These are phyloP conservation scores for Agraylea sexmaculata DNA, from an alignment of 1,140 invertebrate species.

Conservation along the genomic window DNA sequence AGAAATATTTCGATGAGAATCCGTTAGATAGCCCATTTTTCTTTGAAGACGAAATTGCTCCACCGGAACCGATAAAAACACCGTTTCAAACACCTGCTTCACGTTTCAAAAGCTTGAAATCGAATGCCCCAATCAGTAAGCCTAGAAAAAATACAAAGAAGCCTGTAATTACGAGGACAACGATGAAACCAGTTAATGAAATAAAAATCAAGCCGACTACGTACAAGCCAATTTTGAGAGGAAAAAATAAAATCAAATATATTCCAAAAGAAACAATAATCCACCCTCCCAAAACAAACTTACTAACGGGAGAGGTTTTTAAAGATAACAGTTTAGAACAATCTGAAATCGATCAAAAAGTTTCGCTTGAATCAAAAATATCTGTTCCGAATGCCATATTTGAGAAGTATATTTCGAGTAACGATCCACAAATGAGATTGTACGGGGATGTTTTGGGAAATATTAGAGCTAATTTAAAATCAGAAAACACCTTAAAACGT, in stretches of 20 bases:
- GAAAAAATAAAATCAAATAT: conserved; percentile 3
- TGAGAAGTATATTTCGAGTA: conserved; percentile 13
- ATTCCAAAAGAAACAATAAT: conserved; percentile 3
- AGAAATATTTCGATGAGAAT: conserved; percentile 59
- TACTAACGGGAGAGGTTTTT: too few relatives aligned
- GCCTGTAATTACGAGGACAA: too few relatives aligned
- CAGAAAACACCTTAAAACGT: not conserved
- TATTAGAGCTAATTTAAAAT: conserved; percentile 20
- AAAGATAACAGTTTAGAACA: too few relatives aligned
- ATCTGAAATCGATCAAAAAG: too few relatives aligned
- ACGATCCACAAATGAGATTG: conserved; percentile 20
- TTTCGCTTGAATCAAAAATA: too few relatives aligned
- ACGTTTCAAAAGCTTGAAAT: not conserved
- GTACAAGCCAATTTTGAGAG: conserved; percentile 3
- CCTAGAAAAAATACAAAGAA: too few relatives aligned
- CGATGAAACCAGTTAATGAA: too few relatives aligned
- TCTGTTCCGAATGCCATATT: conserved; percentile 12
- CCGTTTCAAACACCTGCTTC: conserved; percentile 14
- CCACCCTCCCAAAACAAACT: too few relatives aligned
- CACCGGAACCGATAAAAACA: conserved; percentile 27
- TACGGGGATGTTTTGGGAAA: conserved; percentile 25
- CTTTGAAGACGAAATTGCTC: conserved; percentile 40
- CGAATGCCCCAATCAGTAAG: too few relatives aligned
- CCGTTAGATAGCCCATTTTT: conserved; percentile 66
- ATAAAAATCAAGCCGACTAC: too few relatives aligned